phyloP scores from a whole-genome alignment of 2,888 invertebrate genomes.

The Meghimatium bilineatum region DNA sequence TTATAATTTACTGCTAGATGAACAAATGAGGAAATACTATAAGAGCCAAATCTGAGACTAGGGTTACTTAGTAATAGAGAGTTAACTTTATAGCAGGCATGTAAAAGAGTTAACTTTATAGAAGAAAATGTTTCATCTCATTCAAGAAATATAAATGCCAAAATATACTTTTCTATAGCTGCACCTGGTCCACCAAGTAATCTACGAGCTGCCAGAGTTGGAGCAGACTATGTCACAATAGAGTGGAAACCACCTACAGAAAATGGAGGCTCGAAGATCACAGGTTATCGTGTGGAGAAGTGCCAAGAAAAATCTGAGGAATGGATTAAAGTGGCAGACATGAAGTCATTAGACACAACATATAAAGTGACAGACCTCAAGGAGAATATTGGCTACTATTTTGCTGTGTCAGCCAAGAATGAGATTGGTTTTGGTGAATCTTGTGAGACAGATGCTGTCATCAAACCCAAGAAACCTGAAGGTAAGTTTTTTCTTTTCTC shows the following conservation, averaged over 20 bases:
- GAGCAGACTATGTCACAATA: slow-evolving; percentile 58
- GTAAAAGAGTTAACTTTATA: too few relatives aligned
- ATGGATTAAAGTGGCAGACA: slow-evolving; percentile 57
- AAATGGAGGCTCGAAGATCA: slow-evolving; percentile 65
- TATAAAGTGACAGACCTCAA: slow-evolving; percentile 58
- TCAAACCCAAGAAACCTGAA: slow-evolving; percentile 56
- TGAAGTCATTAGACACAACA: slow-evolving; percentile 54
- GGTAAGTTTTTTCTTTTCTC: slow-evolving; percentile 43
- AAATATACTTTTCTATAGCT: slow-evolving; percentile 49
- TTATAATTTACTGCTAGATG: too few relatives aligned
- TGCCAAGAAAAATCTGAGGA: slow-evolving; percentile 54
- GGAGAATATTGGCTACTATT: slow-evolving; percentile 65
- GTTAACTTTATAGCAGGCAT: too few relatives aligned
- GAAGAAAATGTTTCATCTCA: too few relatives aligned
- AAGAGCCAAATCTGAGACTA: too few relatives aligned
- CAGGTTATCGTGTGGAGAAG: slow-evolving; percentile 60
- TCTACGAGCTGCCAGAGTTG: slow-evolving; percentile 56
- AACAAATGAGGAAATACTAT: too few relatives aligned
- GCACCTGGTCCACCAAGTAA: slow-evolving; percentile 73
- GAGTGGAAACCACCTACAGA: slow-evolving; percentile 62
- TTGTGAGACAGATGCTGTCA: slow-evolving; percentile 55
- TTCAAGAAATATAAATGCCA: too few relatives aligned
- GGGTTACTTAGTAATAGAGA: too few relatives aligned
- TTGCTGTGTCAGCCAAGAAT: slow-evolving; percentile 72
- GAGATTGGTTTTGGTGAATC: slow-evolving; percentile 56